Evolutionary conservation across 2,797 vertebrate genomes (phyloP), one percentile per base, ranked within the genome.

Genomic region (Premnoplex brunnescens): DNA sequence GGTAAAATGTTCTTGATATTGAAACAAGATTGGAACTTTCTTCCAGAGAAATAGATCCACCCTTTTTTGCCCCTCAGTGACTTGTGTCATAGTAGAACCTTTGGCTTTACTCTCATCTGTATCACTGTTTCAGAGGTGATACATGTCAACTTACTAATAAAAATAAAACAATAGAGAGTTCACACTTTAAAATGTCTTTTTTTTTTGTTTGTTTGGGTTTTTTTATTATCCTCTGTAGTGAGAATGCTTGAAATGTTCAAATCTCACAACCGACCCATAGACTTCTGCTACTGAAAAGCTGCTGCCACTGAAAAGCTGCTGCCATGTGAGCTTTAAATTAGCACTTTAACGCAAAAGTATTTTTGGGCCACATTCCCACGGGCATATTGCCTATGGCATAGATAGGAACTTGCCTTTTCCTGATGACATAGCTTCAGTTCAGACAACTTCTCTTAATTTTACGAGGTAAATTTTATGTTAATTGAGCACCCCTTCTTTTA

Each of bases 11-110:
- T 67, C 75, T 66, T 64, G 67, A 52, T 37, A 89, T 69, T 56
- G 41, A 95, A 88, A 94, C 58, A 85, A 89, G 36, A 72, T 79
- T 94, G 74, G 62, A 95, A 96, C 18, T 95, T 89, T 89, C 63
- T 97, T 92, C 51, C 56, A 84, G 89, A 84, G 48, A 90, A 92
- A 85, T 39, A 51, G 27, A 79, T 74, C 17, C 20, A 36, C 14
- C 28, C 6, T 41, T 81, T 94, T 64, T 30, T 56, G 64, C 23
- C 12, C 24, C 22, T 77, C 52, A 23, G 37, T 95, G 85, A 89
- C 51, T 89, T 55, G 20, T 59, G 32, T 66, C 37, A 73, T 41
- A 78, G 62, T 51, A 55, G 12, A 95, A 28, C 37, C 54, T 75
- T 89, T 87, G 48, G 52, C 60, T 96, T 52, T 78, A 6, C 39